These are phyloP conservation scores for Neoarius graeffei DNA, from an alignment of 2,113 vertebrate genomes.

Conservation along the genomic window DNA sequence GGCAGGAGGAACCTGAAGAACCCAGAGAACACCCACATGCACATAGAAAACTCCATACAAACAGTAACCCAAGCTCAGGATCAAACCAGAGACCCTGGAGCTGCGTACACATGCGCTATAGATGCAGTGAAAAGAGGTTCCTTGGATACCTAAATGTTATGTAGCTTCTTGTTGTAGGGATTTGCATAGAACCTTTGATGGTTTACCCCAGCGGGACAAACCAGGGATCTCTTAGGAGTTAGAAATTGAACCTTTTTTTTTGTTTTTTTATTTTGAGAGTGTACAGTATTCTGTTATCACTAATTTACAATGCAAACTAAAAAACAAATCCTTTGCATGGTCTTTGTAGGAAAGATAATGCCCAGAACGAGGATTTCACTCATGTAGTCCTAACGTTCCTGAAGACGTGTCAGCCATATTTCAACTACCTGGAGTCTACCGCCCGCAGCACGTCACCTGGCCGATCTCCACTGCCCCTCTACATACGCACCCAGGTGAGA, in stretches of 20 bases:
- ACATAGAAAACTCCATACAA: background rate
- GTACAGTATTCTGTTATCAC: background rate
- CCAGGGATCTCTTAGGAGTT: background rate
- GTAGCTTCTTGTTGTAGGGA: background rate
- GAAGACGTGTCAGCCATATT: constrained; percentile 75
- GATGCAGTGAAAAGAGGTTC: background rate
- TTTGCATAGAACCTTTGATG: background rate
- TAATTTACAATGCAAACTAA: background rate
- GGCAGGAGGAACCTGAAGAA: background rate
- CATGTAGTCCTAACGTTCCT: constrained; percentile 71
- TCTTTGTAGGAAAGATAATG: constrained; percentile 62
- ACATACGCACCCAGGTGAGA: constrained; percentile 68
- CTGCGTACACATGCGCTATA: background rate
- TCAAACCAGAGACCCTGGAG: background rate
- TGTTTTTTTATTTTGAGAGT: background rate
- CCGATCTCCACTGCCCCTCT: constrained; percentile 52
- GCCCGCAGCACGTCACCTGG: constrained; percentile 59
- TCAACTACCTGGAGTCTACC: constrained; percentile 76
- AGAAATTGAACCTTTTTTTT: background rate
- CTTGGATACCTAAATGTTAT: background rate
- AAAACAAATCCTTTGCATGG: constrained; percentile 23
- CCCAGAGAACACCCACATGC: background rate
- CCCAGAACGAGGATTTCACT: constrained; percentile 66
- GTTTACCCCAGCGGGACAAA: background rate
- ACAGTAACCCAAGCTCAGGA: background rate